Conservation (phyloP, 2,888 invertebrate species). For the Aporophyla lueneburgensis region DNA sequence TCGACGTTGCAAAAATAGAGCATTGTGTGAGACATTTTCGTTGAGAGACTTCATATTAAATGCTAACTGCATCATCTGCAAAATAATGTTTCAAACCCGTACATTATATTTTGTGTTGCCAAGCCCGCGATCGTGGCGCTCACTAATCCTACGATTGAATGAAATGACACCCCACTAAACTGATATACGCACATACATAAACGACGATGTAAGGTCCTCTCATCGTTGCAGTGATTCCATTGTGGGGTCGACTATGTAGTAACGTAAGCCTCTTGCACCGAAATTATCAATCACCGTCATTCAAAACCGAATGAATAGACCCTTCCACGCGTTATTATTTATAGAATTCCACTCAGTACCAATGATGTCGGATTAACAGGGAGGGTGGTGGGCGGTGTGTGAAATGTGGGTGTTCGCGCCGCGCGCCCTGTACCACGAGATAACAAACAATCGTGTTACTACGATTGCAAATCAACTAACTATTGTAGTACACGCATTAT, state of each 20-base stretch:
- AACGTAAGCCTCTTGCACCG: neutral
- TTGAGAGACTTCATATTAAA: neutral
- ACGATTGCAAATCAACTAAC: neutral
- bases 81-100: too few species aligned
- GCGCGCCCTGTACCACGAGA: neutral
- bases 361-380: neutral
- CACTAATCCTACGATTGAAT: neutral
- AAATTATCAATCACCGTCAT: neutral
- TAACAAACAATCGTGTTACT: neutral
- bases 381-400: neutral
- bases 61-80: neutral
- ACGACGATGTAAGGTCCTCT: neutral
- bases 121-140: too few species aligned
- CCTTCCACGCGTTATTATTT: constrained; percentile 7
- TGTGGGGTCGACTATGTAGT: neutral
- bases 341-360: neutral
- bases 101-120: neutral
- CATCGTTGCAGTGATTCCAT: neutral
- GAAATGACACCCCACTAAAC: neutral
- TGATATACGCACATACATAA: neutral
- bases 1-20: neutral
- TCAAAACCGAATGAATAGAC: neutral
- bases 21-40: neutral
- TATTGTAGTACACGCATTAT: neutral
- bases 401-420: neutral